Conservation (phyloP, 2,888 invertebrate genomes). For the Metallyticus violacea region DNA sequence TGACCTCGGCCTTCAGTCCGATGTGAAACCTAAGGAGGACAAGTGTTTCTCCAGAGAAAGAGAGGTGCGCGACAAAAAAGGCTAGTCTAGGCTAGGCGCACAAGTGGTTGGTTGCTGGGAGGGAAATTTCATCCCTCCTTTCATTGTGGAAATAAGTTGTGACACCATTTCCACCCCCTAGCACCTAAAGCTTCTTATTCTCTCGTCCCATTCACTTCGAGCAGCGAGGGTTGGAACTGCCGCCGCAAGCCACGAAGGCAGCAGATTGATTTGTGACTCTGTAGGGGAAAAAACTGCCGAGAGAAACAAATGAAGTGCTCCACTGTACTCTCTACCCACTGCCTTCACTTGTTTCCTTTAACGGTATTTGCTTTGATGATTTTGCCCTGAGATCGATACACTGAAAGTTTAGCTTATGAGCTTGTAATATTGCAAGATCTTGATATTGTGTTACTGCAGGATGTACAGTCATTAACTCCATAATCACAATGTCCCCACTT, state of each 20-base stretch:
- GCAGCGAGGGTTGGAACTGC: no score
- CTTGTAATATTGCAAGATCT: no score
- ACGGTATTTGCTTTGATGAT: background rate
- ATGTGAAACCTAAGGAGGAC: background rate
- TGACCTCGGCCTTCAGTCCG: background rate
- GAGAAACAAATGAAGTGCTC: background rate
- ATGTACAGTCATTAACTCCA: no score
- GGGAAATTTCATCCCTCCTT: constrained; percentile 12
- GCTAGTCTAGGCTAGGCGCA: background rate
- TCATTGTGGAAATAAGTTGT: constrained; percentile 14
- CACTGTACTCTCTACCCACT: no score
- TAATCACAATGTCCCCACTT: no score
- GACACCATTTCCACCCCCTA: constrained; percentile 15
- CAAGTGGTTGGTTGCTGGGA: background rate
- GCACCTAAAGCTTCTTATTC: constrained; percentile 9
- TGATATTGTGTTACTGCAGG: no score
- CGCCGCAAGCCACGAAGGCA: background rate
- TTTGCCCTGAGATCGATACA: background rate
- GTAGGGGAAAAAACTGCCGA: no score
- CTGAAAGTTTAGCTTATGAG: no score
- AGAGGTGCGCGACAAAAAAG: background rate
- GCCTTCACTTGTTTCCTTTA: background rate
- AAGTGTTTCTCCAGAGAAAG: background rate
- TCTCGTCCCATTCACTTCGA: background rate
- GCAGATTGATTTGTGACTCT: background rate